Base-by-base conservation (phyloP, 2,113 vertebrate genomes). In the Papio anubis region DNA sequence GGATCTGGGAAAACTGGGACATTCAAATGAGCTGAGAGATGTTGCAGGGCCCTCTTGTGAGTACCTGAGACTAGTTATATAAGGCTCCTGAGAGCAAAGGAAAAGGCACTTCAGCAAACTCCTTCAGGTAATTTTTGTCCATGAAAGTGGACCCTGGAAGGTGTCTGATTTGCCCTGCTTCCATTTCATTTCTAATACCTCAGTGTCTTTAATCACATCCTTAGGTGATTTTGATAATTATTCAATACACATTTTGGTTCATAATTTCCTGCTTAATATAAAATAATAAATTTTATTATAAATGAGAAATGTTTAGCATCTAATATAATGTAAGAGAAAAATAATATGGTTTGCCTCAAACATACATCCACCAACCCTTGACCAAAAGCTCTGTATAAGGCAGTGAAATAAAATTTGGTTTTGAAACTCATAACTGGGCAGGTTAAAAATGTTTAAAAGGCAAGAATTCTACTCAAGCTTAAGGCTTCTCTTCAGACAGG, bases 161-260 rank as follows among this genome's bases (percentile, higher is more conserved):
- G 96, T 96, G 87, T 98, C 98, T 98, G 97, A 98, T 97, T 98
- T 98, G 97, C 97, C 95, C 96, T 96, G 96, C 95, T 98, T 97
- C 96, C 97, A 98, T 98, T 98, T 98, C 94, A 90, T 98, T 98
- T 97, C 92, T 97, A 98, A 98, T 98, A 97, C 97, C 76, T 97
- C 94, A 95, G 93, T 97, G 80, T 96, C 97, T 97, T 97, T 98
- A 98, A 98, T 98, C 95, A 88, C 32, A 52, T 83, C 70, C 23
- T 94, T 68, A 64, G 50, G 59, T 92, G 82, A 59, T 84, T 83
- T 76, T 85, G n/a, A 52, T 92, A 75, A 78, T 88, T 97, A 98
- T 40, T 95, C 98, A 98, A 97, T 96, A 93, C 97, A 96, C 95
- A 92, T 98, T 98, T 91, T 38, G 90, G 95, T 96, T 98, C 98